These are phyloP conservation scores for Aphelinus atriplicis DNA, from an alignment of 1,140 invertebrate species.

Conservation along the genomic window DNA sequence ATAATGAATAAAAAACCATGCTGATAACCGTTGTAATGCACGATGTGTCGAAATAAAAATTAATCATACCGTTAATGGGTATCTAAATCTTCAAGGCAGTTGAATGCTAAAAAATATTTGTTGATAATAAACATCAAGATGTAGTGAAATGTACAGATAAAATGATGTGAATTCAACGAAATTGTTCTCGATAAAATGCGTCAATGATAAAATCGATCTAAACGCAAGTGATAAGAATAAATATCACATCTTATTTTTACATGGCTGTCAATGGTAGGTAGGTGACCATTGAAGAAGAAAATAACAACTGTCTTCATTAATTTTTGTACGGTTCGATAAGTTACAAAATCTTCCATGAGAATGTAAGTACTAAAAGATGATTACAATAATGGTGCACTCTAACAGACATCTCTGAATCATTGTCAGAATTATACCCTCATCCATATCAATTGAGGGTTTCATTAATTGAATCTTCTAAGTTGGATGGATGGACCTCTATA, in stretches of 20 bases:
- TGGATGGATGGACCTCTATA: conserved; percentile 11
- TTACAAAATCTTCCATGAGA: conserved; percentile 28
- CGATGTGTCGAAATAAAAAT: too few relatives aligned
- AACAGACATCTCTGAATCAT: conserved; percentile 21
- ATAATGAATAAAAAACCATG: too few relatives aligned
- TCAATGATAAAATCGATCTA: conserved; percentile 1
- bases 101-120: conserved; percentile 6
- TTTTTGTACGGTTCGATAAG: conserved; percentile 18
- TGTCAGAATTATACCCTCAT: conserved; percentile 29
- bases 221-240: conserved; percentile 36
- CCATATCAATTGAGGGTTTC: conserved; percentile 29
- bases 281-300: conserved; percentile 24
- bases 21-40: too few relatives aligned
- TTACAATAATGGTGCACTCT: conserved; percentile 15
- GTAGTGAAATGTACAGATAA: conserved; percentile 40
- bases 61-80: too few relatives aligned
- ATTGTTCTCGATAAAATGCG: conserved; percentile 23
- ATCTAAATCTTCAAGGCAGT: too few relatives aligned
- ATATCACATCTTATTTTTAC: conserved; percentile 36
- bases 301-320: conserved; percentile 11
- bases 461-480: conserved; percentile 10
- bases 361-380: conserved; percentile 31
- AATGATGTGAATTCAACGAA: conserved; percentile 7
- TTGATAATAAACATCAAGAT: not conserved
- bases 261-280: conserved; percentile 24